Evolutionary conservation across 1,140 invertebrate species (phyloP).

Genomic region (Sitophilus oryzae): DNA sequence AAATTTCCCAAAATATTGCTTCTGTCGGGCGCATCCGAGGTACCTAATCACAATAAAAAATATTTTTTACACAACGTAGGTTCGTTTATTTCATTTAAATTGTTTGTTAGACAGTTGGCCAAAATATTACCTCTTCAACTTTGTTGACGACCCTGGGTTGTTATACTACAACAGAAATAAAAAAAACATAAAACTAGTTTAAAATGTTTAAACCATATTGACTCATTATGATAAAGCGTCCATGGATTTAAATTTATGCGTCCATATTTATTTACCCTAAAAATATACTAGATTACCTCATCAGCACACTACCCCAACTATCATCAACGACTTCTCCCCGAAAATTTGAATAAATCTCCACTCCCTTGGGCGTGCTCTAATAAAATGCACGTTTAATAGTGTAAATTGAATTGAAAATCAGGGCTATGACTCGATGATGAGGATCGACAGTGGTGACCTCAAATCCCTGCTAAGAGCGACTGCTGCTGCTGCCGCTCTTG

Average conservation of each 20-base stretch:
- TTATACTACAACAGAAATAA: neutral
- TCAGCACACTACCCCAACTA: neutral
- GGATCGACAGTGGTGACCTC: constrained; percentile 41
- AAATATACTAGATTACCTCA: constrained; percentile 11
- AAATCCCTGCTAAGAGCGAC: constrained; percentile 37
- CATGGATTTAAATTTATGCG: no score
- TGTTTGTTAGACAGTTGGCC: no score
- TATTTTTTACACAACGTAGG: no score
- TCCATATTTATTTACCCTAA: neutral
- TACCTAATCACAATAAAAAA: no score
- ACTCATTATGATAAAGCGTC: no score
- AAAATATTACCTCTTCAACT: neutral
- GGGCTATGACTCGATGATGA: constrained; percentile 41
- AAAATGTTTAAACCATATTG: no score
- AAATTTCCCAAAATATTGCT: no score
- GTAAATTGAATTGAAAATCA: constrained; percentile 37
- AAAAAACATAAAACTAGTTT: no score
- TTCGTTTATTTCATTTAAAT: no score
- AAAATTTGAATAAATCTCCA: constrained; percentile 23
- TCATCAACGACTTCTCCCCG: neutral
- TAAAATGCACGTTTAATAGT: constrained; percentile 37
- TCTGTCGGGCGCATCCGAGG: no score
- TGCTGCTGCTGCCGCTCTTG: no score
- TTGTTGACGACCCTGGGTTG: no score
- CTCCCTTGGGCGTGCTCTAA: constrained; percentile 24